These are phyloP conservation scores for Stenodema calcarata DNA, from an alignment of 2,888 invertebrate species.

Conservation along the genomic window DNA sequence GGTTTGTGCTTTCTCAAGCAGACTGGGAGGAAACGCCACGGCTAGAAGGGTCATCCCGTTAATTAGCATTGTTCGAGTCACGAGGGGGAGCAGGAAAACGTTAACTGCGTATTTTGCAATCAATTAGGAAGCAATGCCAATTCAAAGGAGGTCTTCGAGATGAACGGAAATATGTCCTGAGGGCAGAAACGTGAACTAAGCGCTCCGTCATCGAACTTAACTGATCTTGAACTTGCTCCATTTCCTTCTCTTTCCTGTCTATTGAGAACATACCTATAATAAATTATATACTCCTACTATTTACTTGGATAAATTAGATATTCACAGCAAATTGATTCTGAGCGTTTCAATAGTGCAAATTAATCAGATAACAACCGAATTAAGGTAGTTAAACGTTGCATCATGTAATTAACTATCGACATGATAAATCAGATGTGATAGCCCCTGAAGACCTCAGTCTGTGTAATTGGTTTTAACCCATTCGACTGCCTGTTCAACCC, in stretches of 20 bases:
- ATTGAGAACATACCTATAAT: neutral
- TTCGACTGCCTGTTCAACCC: no score
- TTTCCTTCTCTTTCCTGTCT: neutral
- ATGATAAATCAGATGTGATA: no score
- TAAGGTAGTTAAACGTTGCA: no score
- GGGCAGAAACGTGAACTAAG: neutral
- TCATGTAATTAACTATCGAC: no score
- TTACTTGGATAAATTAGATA: no score
- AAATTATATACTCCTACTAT: no score
- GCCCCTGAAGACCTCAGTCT: no score
- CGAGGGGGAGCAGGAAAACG: neutral
- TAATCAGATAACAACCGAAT: no score
- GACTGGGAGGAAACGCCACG: neutral
- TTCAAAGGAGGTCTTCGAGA: neutral
- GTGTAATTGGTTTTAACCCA: no score
- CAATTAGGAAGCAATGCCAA: neutral
- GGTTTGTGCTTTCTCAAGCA: neutral
- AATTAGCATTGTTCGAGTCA: constrained; percentile 14
- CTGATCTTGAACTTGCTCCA: neutral
- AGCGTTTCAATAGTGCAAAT: no score
- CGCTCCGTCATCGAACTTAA: neutral
- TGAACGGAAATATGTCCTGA: neutral
- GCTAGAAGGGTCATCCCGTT: constrained; percentile 2
- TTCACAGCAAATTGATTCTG: no score
- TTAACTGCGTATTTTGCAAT: neutral